phyloP scores from a whole-genome alignment of 2,888 invertebrate genomes.

The Ophonus ardosiacus region DNA sequence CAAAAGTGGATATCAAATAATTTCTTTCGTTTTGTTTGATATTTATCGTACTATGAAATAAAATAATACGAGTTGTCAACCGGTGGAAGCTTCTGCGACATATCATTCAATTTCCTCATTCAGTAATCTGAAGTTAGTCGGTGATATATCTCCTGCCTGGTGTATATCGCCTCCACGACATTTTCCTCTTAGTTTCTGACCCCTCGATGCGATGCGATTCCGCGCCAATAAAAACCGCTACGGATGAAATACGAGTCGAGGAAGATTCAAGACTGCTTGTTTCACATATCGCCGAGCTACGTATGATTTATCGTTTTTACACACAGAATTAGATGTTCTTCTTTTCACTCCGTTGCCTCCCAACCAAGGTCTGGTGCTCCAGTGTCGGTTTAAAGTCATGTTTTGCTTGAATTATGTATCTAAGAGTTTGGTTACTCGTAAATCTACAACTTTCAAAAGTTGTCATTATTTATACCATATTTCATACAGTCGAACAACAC shows the following conservation, averaged over 20 bases:
- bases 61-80: background rate
- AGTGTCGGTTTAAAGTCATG: conserved; percentile 19
- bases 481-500: background rate
- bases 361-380: background rate
- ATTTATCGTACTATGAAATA: background rate
- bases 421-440: conserved; percentile 5
- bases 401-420: conserved; percentile 31
- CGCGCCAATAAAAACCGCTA: conserved; percentile 47
- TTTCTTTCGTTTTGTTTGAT: background rate
- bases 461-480: background rate
- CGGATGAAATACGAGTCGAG: conserved; percentile 48
- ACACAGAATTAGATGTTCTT: conserved; percentile 57
- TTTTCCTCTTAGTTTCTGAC: conserved; percentile 23
- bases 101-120: conserved; percentile 12
- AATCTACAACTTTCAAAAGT: conserved; percentile 7
- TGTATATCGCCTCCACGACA: conserved; percentile 15
- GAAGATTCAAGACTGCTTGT: conserved; percentile 53
- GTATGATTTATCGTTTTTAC: conserved; percentile 56
- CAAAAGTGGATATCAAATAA: background rate
- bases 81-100: background rate
- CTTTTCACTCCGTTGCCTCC: conserved; percentile 46
- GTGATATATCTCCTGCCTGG: conserved; percentile 14
- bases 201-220: conserved; percentile 34
- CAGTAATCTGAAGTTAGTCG: background rate
- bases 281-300: conserved; percentile 52